These are phyloP conservation scores for Ophion costatus DNA, from an alignment of 2,888 invertebrate species.

Conservation along the genomic window DNA sequence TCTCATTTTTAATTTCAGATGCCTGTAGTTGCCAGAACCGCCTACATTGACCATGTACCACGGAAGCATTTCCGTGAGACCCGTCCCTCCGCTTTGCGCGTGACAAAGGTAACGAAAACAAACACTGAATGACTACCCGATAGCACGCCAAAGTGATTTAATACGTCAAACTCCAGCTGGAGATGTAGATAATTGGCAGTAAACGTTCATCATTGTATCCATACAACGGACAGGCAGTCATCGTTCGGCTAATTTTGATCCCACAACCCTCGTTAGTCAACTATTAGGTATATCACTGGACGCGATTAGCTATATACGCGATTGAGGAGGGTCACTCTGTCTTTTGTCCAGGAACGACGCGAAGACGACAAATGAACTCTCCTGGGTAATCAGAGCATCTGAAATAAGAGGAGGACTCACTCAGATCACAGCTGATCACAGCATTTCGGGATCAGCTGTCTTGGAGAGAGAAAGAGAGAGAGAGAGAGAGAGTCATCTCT, in stretches of 20 bases:
- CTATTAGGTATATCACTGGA: constrained; percentile 21
- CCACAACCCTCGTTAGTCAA: constrained; percentile 43
- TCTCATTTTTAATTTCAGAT: too few species aligned
- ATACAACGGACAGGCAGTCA: neutral
- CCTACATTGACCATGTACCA: too few species aligned
- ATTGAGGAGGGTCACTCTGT: constrained; percentile 28
- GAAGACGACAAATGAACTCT: constrained; percentile 67
- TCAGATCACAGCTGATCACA: constrained; percentile 60
- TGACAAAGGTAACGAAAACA: neutral
- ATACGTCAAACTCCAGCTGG: neutral
- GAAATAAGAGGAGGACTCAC: constrained; percentile 33
- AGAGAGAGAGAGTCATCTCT: constrained; percentile 18
- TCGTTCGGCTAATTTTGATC: constrained; percentile 45
- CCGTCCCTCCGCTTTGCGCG: too few species aligned
- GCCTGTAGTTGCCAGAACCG: too few species aligned
- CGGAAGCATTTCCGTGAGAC: too few species aligned
- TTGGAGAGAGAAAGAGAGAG: constrained; percentile 26
- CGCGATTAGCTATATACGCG: constrained; percentile 6
- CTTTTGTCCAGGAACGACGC: constrained; percentile 26
- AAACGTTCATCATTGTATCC: constrained; percentile 17
- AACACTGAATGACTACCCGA: neutral
- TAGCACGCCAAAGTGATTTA: neutral
- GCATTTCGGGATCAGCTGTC: constrained; percentile 64
- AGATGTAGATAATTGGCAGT: constrained; percentile 11
- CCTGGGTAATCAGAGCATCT: constrained; percentile 67